phyloP scores from a whole-genome alignment of 2,797 vertebrate species.

The Podarcis siculus region DNA sequence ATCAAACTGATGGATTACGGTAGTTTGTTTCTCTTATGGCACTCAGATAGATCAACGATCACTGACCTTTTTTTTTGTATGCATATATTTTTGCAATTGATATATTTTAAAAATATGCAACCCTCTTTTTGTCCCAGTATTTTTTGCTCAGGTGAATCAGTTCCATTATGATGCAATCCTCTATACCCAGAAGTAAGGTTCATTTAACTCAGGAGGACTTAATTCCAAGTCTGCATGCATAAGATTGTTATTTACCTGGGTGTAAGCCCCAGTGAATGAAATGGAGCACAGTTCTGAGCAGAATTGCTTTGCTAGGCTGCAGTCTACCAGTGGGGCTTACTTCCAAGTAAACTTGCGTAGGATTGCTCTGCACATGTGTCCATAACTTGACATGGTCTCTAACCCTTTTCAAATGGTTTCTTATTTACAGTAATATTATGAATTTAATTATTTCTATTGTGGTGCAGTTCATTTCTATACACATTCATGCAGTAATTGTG shows the following conservation, averaged over 20 bases:
- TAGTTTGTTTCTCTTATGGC: neutral
- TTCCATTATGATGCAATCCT: neutral
- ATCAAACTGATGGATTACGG: neutral
- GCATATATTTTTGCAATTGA: neutral
- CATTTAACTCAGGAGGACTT: too few species aligned
- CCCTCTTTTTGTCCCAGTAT: neutral
- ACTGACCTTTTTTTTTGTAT: neutral
- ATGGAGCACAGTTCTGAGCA: neutral
- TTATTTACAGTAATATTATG: neutral
- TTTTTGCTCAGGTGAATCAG: neutral
- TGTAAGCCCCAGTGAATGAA: neutral
- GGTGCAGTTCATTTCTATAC: neutral
- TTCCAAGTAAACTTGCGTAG: neutral
- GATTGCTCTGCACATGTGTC: neutral
- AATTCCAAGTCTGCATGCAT: too few species aligned
- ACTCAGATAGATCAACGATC: neutral
- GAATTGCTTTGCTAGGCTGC: neutral
- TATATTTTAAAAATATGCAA: neutral
- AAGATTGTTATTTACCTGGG: neutral
- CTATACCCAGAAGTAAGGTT: too few species aligned
- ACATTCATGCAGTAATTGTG: neutral
- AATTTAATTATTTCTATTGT: neutral
- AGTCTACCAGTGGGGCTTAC: neutral
- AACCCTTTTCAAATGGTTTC: neutral
- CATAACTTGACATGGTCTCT: neutral